Conservation (phyloP, 53 echinoderm and acorn worm species). For the Astropecten irregularis region DNA sequence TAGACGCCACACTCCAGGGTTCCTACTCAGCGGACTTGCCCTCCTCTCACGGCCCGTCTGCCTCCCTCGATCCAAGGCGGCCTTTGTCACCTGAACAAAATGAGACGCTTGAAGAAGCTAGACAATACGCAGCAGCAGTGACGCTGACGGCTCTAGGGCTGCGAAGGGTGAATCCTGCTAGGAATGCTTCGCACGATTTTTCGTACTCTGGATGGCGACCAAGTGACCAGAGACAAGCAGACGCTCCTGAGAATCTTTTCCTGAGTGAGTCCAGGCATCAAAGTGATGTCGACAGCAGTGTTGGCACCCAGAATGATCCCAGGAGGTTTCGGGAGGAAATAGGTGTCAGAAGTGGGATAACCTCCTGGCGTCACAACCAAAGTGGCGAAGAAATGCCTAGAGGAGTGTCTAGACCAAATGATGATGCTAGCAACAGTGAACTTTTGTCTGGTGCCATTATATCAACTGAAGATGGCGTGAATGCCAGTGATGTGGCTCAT, state of each 20-base stretch:
- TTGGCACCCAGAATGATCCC: neutral
- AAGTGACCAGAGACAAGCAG: neutral
- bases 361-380: neutral
- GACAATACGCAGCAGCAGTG: constrained; percentile 81
- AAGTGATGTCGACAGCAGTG: neutral
- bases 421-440: neutral
- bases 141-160: constrained; percentile 70
- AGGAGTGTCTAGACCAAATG: neutral
- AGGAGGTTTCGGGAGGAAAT: neutral
- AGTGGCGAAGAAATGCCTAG: constrained; percentile 4
- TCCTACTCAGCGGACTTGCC: neutral
- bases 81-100: constrained; percentile 64
- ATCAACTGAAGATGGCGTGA: neutral
- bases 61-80: neutral
- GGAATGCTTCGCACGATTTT: neutral
- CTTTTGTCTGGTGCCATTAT: too few species aligned
- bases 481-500: neutral
- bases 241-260: neutral
- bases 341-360: constrained; percentile 28
- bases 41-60: neutral
- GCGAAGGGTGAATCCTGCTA: constrained; percentile 35
- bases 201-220: neutral
- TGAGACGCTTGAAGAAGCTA: constrained; percentile 66
- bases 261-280: neutral
- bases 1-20: neutral